These are phyloP conservation scores for Willisornis vidua DNA, from an alignment of 2,113 vertebrate species.

Conservation along the genomic window DNA sequence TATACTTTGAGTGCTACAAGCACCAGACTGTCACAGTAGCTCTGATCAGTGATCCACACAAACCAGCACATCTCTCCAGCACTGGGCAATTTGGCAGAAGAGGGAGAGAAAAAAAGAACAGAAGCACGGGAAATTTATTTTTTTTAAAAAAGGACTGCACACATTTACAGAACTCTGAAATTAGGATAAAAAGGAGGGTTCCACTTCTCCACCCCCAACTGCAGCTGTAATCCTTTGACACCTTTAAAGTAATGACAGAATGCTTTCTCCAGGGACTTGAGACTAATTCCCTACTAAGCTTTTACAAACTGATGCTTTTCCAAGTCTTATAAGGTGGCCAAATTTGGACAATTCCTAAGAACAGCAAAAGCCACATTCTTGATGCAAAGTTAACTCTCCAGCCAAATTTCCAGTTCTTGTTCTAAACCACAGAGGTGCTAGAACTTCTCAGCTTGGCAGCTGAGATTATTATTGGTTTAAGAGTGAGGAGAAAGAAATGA, in stretches of 20 bases:
- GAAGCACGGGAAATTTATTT: too few species aligned
- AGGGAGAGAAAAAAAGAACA: background rate
- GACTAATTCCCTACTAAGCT: background rate
- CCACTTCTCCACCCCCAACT: background rate
- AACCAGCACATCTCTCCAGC: background rate
- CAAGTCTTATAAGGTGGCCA: constrained; percentile 10
- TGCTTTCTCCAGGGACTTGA: background rate
- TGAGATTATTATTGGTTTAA: background rate
- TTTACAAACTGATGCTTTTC: constrained; percentile 10
- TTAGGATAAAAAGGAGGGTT: background rate
- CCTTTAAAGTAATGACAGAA: constrained; percentile 13
- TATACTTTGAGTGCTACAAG: background rate
- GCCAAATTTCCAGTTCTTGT: constrained; percentile 8
- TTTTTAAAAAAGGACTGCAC: background rate
- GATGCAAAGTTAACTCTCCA: background rate
- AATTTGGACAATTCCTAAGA: constrained; percentile 34
- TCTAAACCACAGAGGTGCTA: background rate
- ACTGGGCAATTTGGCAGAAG: background rate
- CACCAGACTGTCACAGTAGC: background rate
- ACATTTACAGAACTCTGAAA: background rate
- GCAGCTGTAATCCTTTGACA: constrained; percentile 4
- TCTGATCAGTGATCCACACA: background rate
- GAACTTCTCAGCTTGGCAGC: background rate
- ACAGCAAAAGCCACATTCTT: constrained; percentile 17
- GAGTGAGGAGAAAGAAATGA: background rate